These are phyloP conservation scores for Drosophila atripex DNA, from an alignment of 2,888 invertebrate species.

Conservation along the genomic window DNA sequence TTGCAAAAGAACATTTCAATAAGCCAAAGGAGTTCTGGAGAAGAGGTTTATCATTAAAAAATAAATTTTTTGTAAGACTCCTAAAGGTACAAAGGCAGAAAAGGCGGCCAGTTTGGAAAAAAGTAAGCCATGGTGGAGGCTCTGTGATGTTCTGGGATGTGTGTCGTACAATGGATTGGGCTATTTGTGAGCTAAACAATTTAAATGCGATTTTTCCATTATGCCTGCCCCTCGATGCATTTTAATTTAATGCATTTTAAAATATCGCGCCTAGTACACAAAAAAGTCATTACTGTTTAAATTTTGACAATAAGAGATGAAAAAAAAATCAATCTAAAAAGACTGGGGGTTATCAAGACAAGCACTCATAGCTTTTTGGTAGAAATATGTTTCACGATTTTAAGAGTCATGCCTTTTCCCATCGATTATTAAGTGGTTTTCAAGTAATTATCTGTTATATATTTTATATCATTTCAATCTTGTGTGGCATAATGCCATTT, in stretches of 20 bases:
- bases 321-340: background rate
- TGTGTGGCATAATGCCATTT: background rate
- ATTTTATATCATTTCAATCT: background rate
- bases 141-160: no score
- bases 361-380: background rate
- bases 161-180: no score
- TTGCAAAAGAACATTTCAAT: no score
- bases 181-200: constrained; percentile 73
- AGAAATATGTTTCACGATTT: background rate
- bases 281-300: constrained; percentile 67
- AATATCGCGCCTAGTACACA: constrained; percentile 72
- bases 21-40: no score
- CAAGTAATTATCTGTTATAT: background rate
- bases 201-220: constrained; percentile 77
- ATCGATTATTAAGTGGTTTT: background rate
- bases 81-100: no score
- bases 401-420: background rate
- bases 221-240: constrained; percentile 50
- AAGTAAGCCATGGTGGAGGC: no score
- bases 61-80: no score
- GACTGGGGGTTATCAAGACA: background rate
- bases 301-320: background rate
- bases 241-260: constrained; percentile 80
- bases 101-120: no score
- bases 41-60: no score